These are phyloP conservation scores for Pararge aegeria DNA, from an alignment of 1,140 invertebrate genomes.

Conservation along the genomic window DNA sequence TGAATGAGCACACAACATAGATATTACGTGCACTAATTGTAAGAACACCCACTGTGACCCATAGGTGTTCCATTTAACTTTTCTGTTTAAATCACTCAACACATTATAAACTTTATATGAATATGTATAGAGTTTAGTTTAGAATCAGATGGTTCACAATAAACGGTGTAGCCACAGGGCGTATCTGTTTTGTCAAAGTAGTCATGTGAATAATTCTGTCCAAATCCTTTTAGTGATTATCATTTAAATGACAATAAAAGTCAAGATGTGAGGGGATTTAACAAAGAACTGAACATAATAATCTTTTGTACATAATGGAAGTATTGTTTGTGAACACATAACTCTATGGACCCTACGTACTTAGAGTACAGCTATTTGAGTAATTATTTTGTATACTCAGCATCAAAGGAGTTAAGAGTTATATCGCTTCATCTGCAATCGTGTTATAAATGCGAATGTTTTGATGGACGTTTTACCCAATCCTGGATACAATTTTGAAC, in stretches of 20 bases:
- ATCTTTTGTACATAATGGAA: slow-evolving; percentile 25
- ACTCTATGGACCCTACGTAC: not conserved
- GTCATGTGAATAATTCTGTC: slow-evolving; percentile 72
- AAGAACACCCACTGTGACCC: slow-evolving; percentile 63
- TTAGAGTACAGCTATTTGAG: not conserved
- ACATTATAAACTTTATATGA: slow-evolving; percentile 30
- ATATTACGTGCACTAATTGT: slow-evolving; percentile 56
- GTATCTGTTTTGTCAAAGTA: slow-evolving; percentile 74
- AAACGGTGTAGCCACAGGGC: slow-evolving; percentile 67
- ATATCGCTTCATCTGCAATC: not conserved
- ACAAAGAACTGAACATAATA: slow-evolving; percentile 42
- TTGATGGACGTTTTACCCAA: no score
- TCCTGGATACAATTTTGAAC: no score
- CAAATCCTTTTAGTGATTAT: slow-evolving; percentile 76
- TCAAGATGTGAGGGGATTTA: slow-evolving; percentile 52
- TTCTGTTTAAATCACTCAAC: slow-evolving; percentile 23
- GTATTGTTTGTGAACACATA: slow-evolving; percentile 11
- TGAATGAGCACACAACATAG: slow-evolving; percentile 50
- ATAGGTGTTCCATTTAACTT: slow-evolving; percentile 57
- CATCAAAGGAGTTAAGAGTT: not conserved
- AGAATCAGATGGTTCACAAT: slow-evolving; percentile 23
- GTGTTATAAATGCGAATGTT: no score
- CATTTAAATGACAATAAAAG: slow-evolving; percentile 76
- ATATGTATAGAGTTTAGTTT: slow-evolving; percentile 25
- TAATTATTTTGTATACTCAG: not conserved